Conservation (phyloP, 2,113 vertebrate species). For the Odobenus rosmarus region DNA sequence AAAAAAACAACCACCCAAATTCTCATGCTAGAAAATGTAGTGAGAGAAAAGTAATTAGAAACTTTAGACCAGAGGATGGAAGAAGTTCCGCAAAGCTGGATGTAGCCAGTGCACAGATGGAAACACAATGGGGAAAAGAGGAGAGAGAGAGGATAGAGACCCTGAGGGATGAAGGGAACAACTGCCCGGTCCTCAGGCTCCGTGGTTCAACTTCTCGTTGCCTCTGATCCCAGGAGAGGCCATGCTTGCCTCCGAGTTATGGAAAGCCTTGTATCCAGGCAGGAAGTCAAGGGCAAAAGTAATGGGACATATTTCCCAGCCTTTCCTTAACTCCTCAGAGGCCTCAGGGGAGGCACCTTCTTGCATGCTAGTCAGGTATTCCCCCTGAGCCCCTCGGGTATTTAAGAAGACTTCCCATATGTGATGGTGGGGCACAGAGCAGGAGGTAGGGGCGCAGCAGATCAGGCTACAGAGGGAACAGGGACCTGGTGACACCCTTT, state of each 20-base stretch:
- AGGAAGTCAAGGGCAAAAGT: neutral
- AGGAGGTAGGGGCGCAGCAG: neutral
- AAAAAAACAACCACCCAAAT: neutral
- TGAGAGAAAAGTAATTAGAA: neutral
- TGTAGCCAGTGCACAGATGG: neutral
- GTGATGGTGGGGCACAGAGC: neutral
- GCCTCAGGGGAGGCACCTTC: neutral
- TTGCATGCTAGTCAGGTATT: neutral
- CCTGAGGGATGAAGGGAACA: neutral
- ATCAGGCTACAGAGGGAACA: neutral
- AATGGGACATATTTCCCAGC: neutral
- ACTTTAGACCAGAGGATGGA: neutral
- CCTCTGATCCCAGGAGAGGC: neutral
- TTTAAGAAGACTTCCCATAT: neutral
- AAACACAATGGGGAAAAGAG: neutral
- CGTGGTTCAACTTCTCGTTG: neutral
- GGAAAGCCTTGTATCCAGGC: neutral
- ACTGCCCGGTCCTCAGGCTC: accelerated
- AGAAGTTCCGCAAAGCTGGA: neutral
- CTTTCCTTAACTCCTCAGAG: neutral
- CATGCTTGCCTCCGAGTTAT: neutral
- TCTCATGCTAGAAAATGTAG: neutral
- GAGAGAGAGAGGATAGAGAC: neutral
- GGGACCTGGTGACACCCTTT: neutral
- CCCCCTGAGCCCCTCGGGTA: accelerated